Conservation (phyloP, 2,888 invertebrate species). For the Nomada fabriciana region DNA sequence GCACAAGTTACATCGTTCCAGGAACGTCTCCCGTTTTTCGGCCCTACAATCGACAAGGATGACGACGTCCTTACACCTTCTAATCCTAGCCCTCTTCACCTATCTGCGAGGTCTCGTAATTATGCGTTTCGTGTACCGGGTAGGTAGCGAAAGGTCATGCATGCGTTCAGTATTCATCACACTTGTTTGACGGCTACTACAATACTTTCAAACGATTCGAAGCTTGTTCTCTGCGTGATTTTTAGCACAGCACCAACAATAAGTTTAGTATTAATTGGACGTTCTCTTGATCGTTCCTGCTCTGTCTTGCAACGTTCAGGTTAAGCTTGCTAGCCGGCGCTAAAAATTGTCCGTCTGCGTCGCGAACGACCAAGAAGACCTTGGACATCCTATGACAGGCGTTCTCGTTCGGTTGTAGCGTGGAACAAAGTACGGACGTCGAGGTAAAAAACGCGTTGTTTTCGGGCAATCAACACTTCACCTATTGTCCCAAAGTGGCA, state of each 20-base stretch:
- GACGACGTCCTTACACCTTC: conserved; percentile 17
- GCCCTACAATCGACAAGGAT: conserved; percentile 57
- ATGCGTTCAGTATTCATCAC: conserved; percentile 37
- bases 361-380: conserved; percentile 28
- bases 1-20: not conserved
- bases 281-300: conserved; percentile 29
- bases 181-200: conserved; percentile 37
- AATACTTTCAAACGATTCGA: not conserved
- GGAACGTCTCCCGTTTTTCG: conserved; percentile 39
- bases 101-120: conserved; percentile 52
- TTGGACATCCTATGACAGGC: conserved; percentile 45
- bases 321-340: conserved; percentile 3
- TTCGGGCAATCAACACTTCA: conserved; percentile 83
- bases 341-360: not conserved
- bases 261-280: conserved; percentile 56
- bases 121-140: conserved; percentile 41
- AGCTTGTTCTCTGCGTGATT: too few relatives aligned
- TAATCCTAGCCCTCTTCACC: conserved; percentile 39
- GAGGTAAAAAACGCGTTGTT: conserved; percentile 77
- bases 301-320: conserved; percentile 2
- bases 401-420: conserved; percentile 8
- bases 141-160: conserved; percentile 26
- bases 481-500: conserved; percentile 80
- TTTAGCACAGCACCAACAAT: conserved; percentile 10
- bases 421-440: conserved; percentile 57